These are phyloP conservation scores for Ormyrus thymus DNA, from an alignment of 2,888 invertebrate species.

Conservation along the genomic window DNA sequence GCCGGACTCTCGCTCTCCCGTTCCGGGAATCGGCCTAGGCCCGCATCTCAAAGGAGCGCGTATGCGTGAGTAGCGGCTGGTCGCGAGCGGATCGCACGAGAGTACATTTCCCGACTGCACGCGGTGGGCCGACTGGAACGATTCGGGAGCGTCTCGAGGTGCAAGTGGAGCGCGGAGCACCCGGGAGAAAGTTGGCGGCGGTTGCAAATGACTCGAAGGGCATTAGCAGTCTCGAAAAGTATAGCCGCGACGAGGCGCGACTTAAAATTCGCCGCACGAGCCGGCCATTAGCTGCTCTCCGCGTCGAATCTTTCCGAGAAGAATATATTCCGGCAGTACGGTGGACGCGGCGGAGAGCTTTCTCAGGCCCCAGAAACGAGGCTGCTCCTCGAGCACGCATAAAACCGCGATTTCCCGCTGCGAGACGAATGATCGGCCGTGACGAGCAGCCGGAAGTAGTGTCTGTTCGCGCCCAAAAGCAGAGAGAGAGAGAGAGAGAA, in stretches of 20 bases:
- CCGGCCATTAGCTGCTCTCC: constrained; percentile 32
- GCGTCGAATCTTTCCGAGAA: constrained; percentile 57
- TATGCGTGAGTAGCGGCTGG: too few relatives aligned
- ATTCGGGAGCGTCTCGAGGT: too few relatives aligned
- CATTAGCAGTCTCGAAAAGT: constrained; percentile 35
- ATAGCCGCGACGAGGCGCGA: neutral
- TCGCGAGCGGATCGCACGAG: too few relatives aligned
- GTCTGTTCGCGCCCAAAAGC: neutral
- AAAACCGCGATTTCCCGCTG: constrained; percentile 29
- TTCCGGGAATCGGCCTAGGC: too few relatives aligned
- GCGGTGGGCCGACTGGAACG: too few relatives aligned
- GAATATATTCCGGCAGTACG: constrained; percentile 39
- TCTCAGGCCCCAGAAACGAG: neutral
- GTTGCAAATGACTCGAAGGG: constrained; percentile 31
- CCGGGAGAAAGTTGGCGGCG: neutral
- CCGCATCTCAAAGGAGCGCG: too few relatives aligned
- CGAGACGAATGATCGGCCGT: constrained; percentile 35
- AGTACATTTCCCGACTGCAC: too few relatives aligned
- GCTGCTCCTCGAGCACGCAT: neutral
- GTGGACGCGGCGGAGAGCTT: constrained; percentile 1
- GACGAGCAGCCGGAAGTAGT: constrained; percentile 24
- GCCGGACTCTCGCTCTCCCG: too few relatives aligned
- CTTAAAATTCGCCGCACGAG: constrained; percentile 42
- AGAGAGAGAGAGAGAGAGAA: neutral
- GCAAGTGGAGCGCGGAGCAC: too few relatives aligned